Conservation (phyloP, 2,797 vertebrate species). For the Peromyscus attwateri region DNA sequence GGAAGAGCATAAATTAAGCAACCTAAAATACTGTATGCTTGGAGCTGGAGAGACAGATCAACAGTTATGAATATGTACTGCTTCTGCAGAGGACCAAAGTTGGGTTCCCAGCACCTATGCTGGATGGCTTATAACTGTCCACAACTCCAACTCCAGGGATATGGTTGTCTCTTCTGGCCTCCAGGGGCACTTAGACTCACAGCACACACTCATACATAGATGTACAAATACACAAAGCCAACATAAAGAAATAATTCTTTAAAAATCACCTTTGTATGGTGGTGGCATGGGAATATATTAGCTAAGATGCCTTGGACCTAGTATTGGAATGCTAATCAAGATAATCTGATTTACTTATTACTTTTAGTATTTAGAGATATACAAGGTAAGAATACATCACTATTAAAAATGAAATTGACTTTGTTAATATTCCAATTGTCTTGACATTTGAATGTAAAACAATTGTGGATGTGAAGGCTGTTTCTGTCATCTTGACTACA, state of each 20-base stretch:
- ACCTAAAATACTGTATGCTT: background rate
- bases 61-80: background rate
- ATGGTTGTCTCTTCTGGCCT: background rate
- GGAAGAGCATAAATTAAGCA: conserved; percentile 46
- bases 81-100: background rate
- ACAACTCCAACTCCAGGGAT: background rate
- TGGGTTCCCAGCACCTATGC: background rate
- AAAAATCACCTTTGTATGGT: background rate
- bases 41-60: background rate
- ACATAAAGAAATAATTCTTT: background rate
- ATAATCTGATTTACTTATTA: background rate
- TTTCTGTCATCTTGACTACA: background rate
- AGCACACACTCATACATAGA: background rate
- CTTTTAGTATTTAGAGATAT: background rate
- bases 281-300: background rate
- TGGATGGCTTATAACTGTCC: background rate
- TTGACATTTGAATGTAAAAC: conserved; percentile 13
- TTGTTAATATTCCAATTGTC: background rate
- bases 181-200: background rate
- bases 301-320: background rate
- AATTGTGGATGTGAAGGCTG: background rate
- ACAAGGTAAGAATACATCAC: background rate
- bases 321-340: background rate
- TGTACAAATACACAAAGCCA: background rate
- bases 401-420: background rate